Evolutionary conservation across 2,113 vertebrate genomes (phyloP).

Genomic region (Crotophaga sulcirostris): DNA sequence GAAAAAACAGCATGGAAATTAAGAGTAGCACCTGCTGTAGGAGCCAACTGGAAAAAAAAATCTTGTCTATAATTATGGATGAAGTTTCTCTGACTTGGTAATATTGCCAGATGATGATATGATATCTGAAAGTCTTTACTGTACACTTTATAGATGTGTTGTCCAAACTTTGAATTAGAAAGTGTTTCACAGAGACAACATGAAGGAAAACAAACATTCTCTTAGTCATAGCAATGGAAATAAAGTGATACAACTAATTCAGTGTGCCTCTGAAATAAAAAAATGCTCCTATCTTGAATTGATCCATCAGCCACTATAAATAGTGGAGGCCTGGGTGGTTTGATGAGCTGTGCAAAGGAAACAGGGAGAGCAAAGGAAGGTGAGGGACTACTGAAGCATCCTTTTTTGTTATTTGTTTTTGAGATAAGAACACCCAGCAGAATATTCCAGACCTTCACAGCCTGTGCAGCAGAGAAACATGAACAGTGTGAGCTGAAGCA

Average conservation of each 20-base stretch:
- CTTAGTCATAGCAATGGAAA: neutral
- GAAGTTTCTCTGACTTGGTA: neutral
- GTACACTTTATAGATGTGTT: neutral
- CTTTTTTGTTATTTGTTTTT: neutral
- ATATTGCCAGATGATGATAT: neutral
- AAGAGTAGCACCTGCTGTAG: neutral
- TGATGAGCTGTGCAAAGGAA: neutral
- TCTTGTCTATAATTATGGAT: neutral
- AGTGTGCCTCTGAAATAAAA: neutral
- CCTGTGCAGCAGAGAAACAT: neutral
- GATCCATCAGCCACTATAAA: neutral
- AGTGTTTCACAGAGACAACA: neutral
- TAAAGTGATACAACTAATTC: neutral
- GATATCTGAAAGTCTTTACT: neutral
- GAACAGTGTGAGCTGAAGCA: neutral
- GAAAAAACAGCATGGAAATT: neutral
- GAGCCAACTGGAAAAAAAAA: neutral
- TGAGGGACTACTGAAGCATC: neutral
- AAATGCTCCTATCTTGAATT: neutral
- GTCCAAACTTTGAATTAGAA: neutral
- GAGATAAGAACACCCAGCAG: neutral
- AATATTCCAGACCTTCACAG: neutral
- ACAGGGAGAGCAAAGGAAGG: neutral
- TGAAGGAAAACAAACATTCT: neutral
- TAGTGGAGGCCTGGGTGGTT: neutral